Percentiles rank a stretch among this genome's conserved stretches.
Evolutionary conservation across 2,888 invertebrate species (phyloP).

Genomic region (Deilephila elpenor): DNA sequence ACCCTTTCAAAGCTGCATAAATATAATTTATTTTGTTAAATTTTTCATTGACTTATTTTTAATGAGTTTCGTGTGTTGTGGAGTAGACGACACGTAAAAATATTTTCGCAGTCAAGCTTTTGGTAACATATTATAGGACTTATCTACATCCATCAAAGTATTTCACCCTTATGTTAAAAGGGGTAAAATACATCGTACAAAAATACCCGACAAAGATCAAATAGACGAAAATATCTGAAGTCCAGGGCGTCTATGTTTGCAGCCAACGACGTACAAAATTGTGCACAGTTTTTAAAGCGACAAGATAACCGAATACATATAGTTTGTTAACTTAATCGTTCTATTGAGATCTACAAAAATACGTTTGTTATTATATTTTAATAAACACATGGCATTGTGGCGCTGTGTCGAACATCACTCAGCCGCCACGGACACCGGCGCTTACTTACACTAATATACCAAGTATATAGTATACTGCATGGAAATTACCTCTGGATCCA

Average conservation of each 20-base stretch:
- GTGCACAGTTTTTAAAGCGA: slow-evolving; percentile 43
- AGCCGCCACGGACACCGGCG: slow-evolving; percentile 8
- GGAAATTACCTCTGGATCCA: neutral
- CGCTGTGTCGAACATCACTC: neutral
- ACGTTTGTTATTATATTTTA: slow-evolving; percentile 42
- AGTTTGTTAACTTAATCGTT: slow-evolving; percentile 63
- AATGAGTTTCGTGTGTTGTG: no score
- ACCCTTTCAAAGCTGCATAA: no score
- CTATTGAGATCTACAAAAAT: slow-evolving; percentile 78
- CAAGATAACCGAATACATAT: slow-evolving; percentile 47
- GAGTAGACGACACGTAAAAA: no score
- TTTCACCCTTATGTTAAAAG: neutral
- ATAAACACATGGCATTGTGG: slow-evolving; percentile 19
- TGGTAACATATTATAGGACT: neutral
- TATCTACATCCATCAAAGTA: no score
- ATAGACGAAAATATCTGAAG: neutral
- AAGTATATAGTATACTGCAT: neutral
- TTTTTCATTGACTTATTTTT: no score
- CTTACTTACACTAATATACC: neutral
- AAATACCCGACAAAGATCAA: neutral
- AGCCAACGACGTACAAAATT: slow-evolving; percentile 37
- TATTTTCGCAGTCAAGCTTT: neutral
- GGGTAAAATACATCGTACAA: neutral
- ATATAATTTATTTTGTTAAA: no score
- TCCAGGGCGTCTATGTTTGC: neutral